A percentile compares a stretch with the other conserved stretches of the same genome.
Evolutionary conservation across 1,140 invertebrate genomes (phyloP).

Genomic region (Papilio dardanus): DNA sequence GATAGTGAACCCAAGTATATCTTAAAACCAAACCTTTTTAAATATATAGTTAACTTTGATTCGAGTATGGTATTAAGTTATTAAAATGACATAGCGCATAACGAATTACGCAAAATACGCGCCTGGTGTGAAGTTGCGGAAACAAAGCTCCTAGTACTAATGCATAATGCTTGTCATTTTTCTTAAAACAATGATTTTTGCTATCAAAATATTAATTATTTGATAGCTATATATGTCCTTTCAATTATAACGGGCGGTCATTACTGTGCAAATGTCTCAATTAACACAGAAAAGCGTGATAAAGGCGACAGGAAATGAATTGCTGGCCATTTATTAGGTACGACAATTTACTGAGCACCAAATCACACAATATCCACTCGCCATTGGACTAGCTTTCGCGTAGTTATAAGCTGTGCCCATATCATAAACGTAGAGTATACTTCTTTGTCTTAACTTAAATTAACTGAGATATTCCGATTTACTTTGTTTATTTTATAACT

Average conservation of each 20-base stretch:
- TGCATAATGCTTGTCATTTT: neutral
- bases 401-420: conserved; percentile 43
- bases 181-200: neutral
- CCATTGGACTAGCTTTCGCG: conserved; percentile 45
- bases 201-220: neutral
- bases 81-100: no score
- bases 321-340: conserved; percentile 64
- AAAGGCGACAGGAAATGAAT: conserved; percentile 73
- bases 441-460: no score
- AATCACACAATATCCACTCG: conserved; percentile 57
- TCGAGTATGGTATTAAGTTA: no score
- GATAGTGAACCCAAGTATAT: no score
- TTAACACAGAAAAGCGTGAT: conserved; percentile 74
- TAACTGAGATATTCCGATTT: no score
- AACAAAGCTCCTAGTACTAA: no score
- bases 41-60: no score
- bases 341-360: conserved; percentile 67
- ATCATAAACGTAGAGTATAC: no score
- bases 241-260: conserved; percentile 58
- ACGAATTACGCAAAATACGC: no score
- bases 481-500: no score
- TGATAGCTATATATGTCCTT: conserved; percentile 47
- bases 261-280: conserved; percentile 78
- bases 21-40: neutral
- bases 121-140: no score